Evolutionary conservation across 2,888 invertebrate species (phyloP).

Genomic region (Xestia sexstrigata): DNA sequence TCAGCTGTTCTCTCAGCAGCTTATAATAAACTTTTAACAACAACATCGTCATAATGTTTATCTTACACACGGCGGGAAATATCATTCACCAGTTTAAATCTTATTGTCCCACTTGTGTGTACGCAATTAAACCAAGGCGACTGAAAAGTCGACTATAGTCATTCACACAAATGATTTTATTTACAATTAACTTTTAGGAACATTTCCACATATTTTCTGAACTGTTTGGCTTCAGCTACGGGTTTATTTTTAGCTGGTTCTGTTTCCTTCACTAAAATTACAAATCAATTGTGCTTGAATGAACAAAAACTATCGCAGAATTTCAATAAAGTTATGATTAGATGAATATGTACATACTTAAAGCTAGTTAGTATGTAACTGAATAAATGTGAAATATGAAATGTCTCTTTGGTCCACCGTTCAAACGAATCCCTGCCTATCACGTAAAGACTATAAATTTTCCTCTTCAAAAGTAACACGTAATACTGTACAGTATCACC

Average conservation of each 20-base stretch:
- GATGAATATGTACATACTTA: not conserved
- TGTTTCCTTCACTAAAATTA: not conserved
- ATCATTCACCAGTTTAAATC: conserved; percentile 27
- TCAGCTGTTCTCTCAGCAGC: too few relatives aligned
- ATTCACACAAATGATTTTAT: conserved; percentile 18
- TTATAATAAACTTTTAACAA: too few relatives aligned
- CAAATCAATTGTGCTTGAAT: conserved; percentile 5
- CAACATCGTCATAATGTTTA: conserved; percentile 4
- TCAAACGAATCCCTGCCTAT: not conserved
- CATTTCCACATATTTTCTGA: conserved; percentile 23
- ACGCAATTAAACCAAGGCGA: conserved; percentile 23
- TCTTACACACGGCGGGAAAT: conserved; percentile 11
- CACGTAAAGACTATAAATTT: not conserved
- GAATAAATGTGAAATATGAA: not conserved
- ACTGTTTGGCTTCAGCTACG: conserved; percentile 5
- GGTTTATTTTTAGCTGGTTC: conserved; percentile 14
- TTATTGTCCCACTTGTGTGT: conserved; percentile 20
- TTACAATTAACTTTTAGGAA: conserved; percentile 20
- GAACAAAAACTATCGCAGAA: not conserved
- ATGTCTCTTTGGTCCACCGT: not conserved
- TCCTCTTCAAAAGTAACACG: not conserved
- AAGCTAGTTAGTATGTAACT: not conserved
- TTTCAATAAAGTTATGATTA: not conserved
- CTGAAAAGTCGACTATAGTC: not conserved
- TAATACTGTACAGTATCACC: not conserved